These are phyloP conservation scores for Acrossocheilus fasciatus DNA, from an alignment of 2,797 vertebrate genomes.

Conservation along the genomic window DNA sequence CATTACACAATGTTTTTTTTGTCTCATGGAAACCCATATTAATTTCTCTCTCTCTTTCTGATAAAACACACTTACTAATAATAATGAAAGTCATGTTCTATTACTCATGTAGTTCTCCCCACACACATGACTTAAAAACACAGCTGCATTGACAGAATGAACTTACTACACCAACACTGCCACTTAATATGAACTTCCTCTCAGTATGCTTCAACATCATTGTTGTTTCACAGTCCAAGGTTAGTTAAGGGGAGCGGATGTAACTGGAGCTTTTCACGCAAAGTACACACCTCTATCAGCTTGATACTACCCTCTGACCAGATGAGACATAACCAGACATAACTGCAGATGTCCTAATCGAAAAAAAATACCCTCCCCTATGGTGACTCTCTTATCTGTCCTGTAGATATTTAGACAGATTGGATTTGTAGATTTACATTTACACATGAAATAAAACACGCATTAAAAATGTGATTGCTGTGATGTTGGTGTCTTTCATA, in stretches of 20 bases:
- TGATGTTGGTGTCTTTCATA: constrained; percentile 15
- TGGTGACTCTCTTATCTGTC: neutral
- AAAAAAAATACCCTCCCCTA: neutral
- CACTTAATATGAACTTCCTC: constrained; percentile 76
- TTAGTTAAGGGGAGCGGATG: constrained; percentile 66
- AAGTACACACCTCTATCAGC: constrained; percentile 46
- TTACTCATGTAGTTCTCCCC: neutral
- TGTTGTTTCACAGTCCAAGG: constrained; percentile 78
- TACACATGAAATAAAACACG: neutral
- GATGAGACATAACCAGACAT: neutral
- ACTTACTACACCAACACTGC: constrained; percentile 68
- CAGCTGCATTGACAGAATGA: constrained; percentile 75
- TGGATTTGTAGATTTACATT: neutral
- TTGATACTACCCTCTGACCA: constrained; percentile 44
- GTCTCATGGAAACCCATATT: constrained; percentile 2
- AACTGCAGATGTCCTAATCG: constrained; percentile 14
- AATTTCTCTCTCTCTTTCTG: neutral
- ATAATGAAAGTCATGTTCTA: constrained; percentile 18
- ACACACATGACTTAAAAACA: constrained; percentile 26
- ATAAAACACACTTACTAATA: constrained; percentile 26
- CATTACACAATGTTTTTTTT: constrained; percentile 53
- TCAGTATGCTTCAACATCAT: constrained; percentile 72
- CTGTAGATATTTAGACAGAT: neutral
- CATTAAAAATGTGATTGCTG: neutral
- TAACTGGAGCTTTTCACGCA: constrained; percentile 53